Evolutionary conservation across 2,113 vertebrate genomes (phyloP), one percentile per base, ranked within the genome.

Genomic region (Corythornis vintsioides): DNA sequence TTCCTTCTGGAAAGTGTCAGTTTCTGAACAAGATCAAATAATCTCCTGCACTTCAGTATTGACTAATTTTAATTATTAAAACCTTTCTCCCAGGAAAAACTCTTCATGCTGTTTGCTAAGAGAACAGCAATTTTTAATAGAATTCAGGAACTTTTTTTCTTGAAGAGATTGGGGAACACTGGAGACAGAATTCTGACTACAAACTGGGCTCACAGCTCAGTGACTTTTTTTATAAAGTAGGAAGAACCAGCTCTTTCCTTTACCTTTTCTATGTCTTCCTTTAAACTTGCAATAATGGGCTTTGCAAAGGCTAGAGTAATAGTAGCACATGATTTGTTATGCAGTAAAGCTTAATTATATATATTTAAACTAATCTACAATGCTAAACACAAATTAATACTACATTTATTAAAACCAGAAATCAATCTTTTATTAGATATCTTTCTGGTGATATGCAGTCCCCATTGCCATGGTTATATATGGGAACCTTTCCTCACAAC

Each of bases 51-150:
- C 89, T 94, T 96, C 90, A 35, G 85, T 94, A 95, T 93, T 96
- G 96, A 95, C 92, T 97, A 95, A 96, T 96, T 97, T 97, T 97
- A 98, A 97, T 97, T 98, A 98, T 97, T 98, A 97, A 95, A 97
- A 96, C 89, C 72, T 89, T 88, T 97, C 92, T 97, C 90, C 90
- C 86, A 97, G 90, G 95, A 97, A 97, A 92, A 94, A 70, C 35
- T 53, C 56, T 93, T 91, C 78, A 59, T 92, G 83, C 85, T 96
- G 88, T 97, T 97, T 96, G 88, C 91, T 10, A 61, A 97, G 96
- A 97, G 96, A 86, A 87, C 83, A 94, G 73, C 81, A 92, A 86
- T 93, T 96, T 97, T 96, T 95, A 83, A 97, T 89, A 90, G 91
- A 94, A 97, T 96, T 96, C 94, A 90, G 95, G 89, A 96, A 88